phyloP scores from a whole-genome alignment of 2,888 invertebrate genomes.

The Tiliacea citrago region DNA sequence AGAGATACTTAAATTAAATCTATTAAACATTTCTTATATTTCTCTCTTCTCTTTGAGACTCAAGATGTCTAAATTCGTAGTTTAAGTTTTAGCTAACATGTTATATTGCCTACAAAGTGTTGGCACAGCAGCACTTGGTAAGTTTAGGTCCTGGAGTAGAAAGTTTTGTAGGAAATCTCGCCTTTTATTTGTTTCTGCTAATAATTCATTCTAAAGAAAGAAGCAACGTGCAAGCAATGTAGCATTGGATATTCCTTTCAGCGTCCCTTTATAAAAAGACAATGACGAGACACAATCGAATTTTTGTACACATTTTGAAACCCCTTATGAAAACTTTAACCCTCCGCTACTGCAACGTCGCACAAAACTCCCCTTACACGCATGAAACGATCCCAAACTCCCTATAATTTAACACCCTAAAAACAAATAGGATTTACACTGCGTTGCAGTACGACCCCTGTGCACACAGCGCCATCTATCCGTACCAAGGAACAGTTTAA shows the following conservation, averaged over 20 bases:
- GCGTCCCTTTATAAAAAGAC: not conserved
- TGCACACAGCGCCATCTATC: constrained; percentile 54
- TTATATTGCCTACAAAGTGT: too few relatives aligned
- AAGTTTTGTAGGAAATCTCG: not conserved
- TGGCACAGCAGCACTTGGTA: too few relatives aligned
- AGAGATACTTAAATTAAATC: too few relatives aligned
- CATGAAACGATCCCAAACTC: constrained; percentile 42
- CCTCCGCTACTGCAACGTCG: constrained; percentile 39
- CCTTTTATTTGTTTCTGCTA: not conserved
- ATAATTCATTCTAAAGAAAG: not conserved
- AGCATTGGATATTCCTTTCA: not conserved
- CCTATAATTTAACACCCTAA: constrained; percentile 46
- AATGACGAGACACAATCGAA: not conserved
- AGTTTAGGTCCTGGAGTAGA: too few relatives aligned
- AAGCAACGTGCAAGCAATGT: not conserved
- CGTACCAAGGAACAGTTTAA: not conserved
- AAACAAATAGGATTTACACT: constrained; percentile 50
- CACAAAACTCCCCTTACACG: constrained; percentile 38
- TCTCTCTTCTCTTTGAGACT: too few relatives aligned
- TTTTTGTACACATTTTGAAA: constrained; percentile 25
- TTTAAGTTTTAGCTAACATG: too few relatives aligned
- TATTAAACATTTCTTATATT: too few relatives aligned
- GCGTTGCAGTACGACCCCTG: constrained; percentile 50
- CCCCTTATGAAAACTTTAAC: constrained; percentile 41
- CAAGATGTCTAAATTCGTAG: too few relatives aligned